Conservation (phyloP, 2,888 invertebrate species). For the Mantis religiosa region DNA sequence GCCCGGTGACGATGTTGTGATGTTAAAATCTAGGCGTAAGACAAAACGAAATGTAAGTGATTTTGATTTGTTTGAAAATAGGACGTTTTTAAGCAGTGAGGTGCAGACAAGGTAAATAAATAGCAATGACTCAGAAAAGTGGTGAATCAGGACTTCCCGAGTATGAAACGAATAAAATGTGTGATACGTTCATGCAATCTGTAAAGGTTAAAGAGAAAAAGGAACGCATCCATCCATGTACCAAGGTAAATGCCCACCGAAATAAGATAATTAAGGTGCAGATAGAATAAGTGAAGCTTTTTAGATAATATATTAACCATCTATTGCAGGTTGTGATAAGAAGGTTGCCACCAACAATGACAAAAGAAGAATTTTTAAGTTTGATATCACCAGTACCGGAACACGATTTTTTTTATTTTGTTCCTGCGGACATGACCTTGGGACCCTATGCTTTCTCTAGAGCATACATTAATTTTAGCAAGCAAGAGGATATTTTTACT, state of each 20-base stretch:
- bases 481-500: constrained; percentile 77
- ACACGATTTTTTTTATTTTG: constrained; percentile 84
- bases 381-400: constrained; percentile 90
- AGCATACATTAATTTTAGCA: constrained; percentile 86
- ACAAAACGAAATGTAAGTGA: too few species aligned
- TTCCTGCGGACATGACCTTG: constrained; percentile 77
- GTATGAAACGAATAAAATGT: background rate
- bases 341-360: constrained; percentile 86
- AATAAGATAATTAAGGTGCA: too few species aligned
- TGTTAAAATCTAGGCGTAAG: too few species aligned
- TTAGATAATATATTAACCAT: too few species aligned
- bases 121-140: too few species aligned
- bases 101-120: too few species aligned
- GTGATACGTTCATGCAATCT: constrained; percentile 5
- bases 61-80: too few species aligned
- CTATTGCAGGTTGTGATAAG: constrained; percentile 76
- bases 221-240: constrained; percentile 24
- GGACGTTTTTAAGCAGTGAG: too few species aligned
- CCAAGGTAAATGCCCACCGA: constrained; percentile 20
- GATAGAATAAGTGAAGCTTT: too few species aligned
- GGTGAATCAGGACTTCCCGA: background rate
- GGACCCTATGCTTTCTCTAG: constrained; percentile 73
- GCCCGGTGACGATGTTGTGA: too few species aligned
- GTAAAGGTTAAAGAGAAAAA: constrained; percentile 29
- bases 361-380: constrained; percentile 81